These are phyloP conservation scores for Philhelius pedissequus DNA, from an alignment of 2,888 invertebrate genomes.

Conservation along the genomic window DNA sequence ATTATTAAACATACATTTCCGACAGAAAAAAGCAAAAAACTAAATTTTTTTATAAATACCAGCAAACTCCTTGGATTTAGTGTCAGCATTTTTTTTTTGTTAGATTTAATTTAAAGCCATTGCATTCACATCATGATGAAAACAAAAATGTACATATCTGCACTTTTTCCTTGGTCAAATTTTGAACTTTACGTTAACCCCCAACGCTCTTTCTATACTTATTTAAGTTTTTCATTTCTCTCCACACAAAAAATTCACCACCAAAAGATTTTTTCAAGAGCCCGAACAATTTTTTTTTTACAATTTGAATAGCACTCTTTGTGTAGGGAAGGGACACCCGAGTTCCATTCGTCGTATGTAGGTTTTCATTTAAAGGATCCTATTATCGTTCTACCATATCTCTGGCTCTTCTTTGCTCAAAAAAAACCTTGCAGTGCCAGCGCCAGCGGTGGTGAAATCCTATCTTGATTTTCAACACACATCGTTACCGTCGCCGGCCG, in stretches of 20 bases:
- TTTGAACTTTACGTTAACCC: not conserved
- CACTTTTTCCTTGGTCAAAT: not conserved
- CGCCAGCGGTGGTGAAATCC: not conserved
- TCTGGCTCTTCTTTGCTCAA: not conserved
- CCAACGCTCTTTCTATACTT: not conserved
- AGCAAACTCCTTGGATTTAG: constrained; percentile 71
- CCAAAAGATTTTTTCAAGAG: not conserved
- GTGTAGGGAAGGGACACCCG: not conserved
- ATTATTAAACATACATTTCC: not conserved
- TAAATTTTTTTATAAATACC: constrained; percentile 70
- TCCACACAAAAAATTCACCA: not conserved
- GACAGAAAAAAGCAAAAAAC: not conserved
- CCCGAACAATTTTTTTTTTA: not conserved
- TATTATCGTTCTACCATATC: not conserved
- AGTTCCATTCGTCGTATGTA: not conserved
- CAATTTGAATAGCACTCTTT: not conserved
- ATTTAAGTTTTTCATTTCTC: not conserved
- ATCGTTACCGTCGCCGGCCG: not conserved
- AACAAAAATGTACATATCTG: not conserved
- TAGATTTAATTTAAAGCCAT: not conserved
- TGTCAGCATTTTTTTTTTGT: constrained; percentile 58
- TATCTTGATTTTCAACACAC: constrained; percentile 20
- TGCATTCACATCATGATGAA: not conserved
- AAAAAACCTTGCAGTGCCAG: constrained; percentile 27
- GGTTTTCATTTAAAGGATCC: not conserved